Conservation (phyloP, 2,888 invertebrate species). For the Ectobius pallidus region DNA sequence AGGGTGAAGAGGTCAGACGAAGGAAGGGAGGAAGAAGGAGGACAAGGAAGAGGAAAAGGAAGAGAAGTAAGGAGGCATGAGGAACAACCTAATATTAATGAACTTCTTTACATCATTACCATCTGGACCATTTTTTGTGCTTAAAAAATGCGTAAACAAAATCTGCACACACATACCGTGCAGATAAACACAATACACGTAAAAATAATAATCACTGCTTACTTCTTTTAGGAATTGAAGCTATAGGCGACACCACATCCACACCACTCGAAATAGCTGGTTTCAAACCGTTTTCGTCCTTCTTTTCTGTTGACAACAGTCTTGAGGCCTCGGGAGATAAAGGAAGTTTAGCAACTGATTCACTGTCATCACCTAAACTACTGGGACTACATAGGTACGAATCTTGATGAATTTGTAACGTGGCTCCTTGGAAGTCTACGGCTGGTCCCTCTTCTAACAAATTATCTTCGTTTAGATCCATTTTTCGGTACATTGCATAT, state of each 20-base stretch:
- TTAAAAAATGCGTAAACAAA: too few species aligned
- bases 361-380: constrained; percentile 37
- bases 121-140: too few species aligned
- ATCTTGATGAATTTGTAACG: constrained; percentile 47
- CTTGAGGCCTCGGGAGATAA: constrained; percentile 29
- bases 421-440: constrained; percentile 48
- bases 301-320: not conserved
- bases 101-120: too few species aligned
- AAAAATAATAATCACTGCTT: too few species aligned
- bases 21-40: too few species aligned
- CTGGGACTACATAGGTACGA: constrained; percentile 40
- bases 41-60: too few species aligned
- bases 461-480: constrained; percentile 29
- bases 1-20: not conserved
- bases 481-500: too few species aligned
- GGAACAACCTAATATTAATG: too few species aligned
- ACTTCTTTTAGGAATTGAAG: constrained; percentile 53
- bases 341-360: constrained; percentile 35
- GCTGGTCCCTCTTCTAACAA: constrained; percentile 42
- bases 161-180: too few species aligned
- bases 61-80: too few species aligned
- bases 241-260: constrained; percentile 52
- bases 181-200: too few species aligned
- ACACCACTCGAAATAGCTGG: constrained; percentile 48
- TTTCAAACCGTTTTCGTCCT: constrained; percentile 35